phyloP scores from a whole-genome alignment of 2,888 invertebrate species.

The Thecophora atra region DNA sequence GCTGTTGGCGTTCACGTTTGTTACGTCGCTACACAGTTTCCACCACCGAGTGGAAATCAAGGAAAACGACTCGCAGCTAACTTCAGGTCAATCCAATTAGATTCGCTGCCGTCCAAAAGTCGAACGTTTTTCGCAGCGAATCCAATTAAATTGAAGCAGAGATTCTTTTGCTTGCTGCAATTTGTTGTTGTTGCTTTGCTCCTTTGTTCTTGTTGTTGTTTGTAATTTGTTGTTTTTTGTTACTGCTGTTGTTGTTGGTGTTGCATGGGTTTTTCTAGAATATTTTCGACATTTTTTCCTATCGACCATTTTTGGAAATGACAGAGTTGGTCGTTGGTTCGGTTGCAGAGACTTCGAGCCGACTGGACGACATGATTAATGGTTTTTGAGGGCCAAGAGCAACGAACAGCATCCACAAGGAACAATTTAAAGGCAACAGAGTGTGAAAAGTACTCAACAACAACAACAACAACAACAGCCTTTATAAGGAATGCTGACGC shows the following conservation, averaged over 20 bases:
- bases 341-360: constrained; percentile 21
- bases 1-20: constrained; percentile 34
- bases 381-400: constrained; percentile 53
- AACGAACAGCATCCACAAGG: constrained; percentile 17
- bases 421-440: constrained; percentile 10
- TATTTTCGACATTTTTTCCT: constrained; percentile 43
- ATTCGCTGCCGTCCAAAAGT: constrained; percentile 45
- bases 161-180: constrained; percentile 16
- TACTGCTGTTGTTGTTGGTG: constrained; percentile 26
- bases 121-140: constrained; percentile 48
- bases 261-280: neutral
- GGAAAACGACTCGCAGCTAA: constrained; percentile 1
- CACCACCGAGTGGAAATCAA: constrained; percentile 17
- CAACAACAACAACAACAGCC: constrained; percentile 41
- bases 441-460: constrained; percentile 43
- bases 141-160: constrained; percentile 53
- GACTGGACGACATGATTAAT: constrained; percentile 60
- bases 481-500: too few relatives aligned
- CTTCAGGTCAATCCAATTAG: constrained; percentile 50
- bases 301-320: constrained; percentile 51
- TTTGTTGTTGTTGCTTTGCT: constrained; percentile 22
- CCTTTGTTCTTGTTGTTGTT: constrained; percentile 42
- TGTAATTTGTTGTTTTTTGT: constrained; percentile 41
- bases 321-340: constrained; percentile 36
- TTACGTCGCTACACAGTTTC: constrained; percentile 1